Evolutionary conservation across 2,113 vertebrate species (phyloP).

Genomic region (Plectropomus leopardus): DNA sequence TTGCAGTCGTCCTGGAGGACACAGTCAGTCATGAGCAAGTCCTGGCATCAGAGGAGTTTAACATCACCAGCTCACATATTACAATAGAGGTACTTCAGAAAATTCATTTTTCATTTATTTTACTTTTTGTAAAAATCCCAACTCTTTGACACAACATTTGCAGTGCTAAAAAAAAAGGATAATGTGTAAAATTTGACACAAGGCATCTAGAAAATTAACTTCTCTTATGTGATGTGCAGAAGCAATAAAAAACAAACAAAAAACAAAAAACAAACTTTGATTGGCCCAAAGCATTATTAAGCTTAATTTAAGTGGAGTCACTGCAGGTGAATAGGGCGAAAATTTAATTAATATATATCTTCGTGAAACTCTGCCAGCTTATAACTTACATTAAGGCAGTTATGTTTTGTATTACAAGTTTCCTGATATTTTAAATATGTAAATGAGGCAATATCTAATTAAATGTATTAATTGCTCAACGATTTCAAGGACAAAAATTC

Average conservation of each 20-base stretch:
- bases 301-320: too few species aligned
- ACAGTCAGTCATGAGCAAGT: constrained; percentile 58
- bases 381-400: too few species aligned
- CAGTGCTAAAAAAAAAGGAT: background rate
- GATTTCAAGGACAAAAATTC: too few species aligned
- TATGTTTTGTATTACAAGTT: too few species aligned
- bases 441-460: too few species aligned
- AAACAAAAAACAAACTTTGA: background rate
- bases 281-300: too few species aligned
- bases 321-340: too few species aligned
- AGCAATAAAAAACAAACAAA: too few species aligned
- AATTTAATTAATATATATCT: too few species aligned
- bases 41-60: constrained; percentile 83
- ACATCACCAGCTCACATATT: constrained; percentile 73
- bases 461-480: too few species aligned
- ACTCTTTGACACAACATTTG: background rate
- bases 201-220: background rate
- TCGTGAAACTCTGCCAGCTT: too few species aligned
- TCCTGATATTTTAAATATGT: too few species aligned
- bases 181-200: background rate
- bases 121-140: background rate
- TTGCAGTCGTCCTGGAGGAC: constrained; percentile 83
- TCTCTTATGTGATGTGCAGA: background rate
- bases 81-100: constrained; percentile 72
- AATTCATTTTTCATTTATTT: background rate